Percentiles rank a stretch among this genome's conserved stretches.
These are phyloP conservation scores for Syrrhaptes paradoxus DNA, from an alignment of 2,113 vertebrate genomes.

Conservation along the genomic window DNA sequence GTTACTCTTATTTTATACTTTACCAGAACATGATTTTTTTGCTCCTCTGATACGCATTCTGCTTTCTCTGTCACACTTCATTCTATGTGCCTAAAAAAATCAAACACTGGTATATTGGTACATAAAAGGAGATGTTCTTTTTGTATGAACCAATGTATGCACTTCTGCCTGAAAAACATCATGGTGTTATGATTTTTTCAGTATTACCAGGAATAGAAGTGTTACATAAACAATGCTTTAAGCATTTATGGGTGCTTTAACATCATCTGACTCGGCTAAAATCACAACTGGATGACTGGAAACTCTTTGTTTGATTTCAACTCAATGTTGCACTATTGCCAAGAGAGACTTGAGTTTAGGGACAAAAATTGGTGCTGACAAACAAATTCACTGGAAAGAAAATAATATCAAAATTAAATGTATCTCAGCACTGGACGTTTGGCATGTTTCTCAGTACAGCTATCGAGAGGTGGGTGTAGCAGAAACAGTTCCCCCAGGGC, in stretches of 20 bases:
- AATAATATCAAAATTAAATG: not conserved
- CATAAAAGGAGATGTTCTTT: not conserved
- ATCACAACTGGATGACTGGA: not conserved
- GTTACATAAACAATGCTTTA: constrained; percentile 36
- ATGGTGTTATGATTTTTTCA: constrained; percentile 36
- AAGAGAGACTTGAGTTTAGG: not conserved
- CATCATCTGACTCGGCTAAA: constrained; percentile 19
- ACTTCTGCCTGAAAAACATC: not conserved
- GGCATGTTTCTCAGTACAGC: not conserved
- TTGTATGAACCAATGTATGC: not conserved
- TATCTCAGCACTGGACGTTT: constrained; percentile 1
- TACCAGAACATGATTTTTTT: not conserved
- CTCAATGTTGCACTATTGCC: not conserved
- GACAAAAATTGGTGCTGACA: not conserved
- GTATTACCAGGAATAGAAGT: constrained; percentile 22
- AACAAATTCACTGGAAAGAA: not conserved
- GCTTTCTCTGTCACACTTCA: not conserved
- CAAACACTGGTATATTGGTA: not conserved
- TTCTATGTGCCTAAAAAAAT: not conserved
- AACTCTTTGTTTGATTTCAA: not conserved
- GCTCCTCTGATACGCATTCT: not conserved
- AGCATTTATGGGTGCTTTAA: constrained; percentile 26
- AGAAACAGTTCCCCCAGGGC: not conserved
- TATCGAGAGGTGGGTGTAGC: not conserved
- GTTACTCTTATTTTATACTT: not conserved